phyloP scores from a whole-genome alignment of 2,888 invertebrate species.

The Drosophila kambysellisi region DNA sequence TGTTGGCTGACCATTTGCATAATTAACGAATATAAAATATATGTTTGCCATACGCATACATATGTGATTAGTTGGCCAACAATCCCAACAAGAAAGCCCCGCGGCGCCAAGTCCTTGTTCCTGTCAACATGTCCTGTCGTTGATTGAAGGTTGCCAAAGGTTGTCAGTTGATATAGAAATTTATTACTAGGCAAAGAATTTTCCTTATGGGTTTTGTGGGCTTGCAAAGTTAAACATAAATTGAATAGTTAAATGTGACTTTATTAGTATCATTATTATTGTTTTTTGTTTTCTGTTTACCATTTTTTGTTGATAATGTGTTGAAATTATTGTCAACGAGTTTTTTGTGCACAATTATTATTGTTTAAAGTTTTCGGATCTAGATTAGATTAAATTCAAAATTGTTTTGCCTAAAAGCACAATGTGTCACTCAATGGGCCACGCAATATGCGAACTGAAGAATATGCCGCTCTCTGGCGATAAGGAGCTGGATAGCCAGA shows the following conservation, averaged over 20 bases:
- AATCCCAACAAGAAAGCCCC: constrained; percentile 3
- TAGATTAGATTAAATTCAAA: constrained; percentile 13
- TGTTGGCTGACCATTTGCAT: constrained; percentile 34
- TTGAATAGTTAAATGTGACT: too few species aligned
- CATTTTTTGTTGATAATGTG: constrained; percentile 1
- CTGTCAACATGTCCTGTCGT: constrained; percentile 6
- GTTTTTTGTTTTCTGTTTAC: background rate
- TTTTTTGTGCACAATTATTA: background rate
- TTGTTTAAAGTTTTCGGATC: background rate
- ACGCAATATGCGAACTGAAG: constrained; percentile 58
- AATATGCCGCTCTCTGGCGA: constrained; percentile 71
- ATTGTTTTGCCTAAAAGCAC: constrained; percentile 18
- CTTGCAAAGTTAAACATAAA: background rate
- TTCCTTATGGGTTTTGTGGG: background rate
- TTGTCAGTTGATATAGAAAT: background rate
- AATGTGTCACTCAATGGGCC: constrained; percentile 50
- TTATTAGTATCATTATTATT: background rate
- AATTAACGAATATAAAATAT: constrained; percentile 44
- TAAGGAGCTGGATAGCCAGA: constrained; percentile 87
- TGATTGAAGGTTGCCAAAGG: background rate
- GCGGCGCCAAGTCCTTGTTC: constrained; percentile 16
- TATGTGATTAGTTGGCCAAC: constrained; percentile 29
- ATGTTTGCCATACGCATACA: constrained; percentile 36
- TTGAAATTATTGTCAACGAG: constrained; percentile 27
- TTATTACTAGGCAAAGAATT: background rate